Base-by-base conservation (phyloP, 2,113 vertebrate species). In the Hypanus sabinus region DNA sequence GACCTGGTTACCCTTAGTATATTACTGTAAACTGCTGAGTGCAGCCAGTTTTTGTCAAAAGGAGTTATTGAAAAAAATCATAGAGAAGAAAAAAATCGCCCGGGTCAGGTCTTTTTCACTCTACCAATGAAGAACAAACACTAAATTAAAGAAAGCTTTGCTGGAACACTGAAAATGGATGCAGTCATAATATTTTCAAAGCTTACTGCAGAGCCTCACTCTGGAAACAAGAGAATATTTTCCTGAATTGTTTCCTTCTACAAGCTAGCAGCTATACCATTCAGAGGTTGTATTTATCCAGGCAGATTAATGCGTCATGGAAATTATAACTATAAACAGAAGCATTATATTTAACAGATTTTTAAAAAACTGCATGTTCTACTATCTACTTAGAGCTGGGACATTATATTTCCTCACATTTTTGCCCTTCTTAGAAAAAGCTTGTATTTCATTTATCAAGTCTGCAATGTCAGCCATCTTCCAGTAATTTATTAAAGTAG, bases 31-130 rank as follows among this genome's bases (percentile, higher is more conserved):
- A 94, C 22, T 70, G 8, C 94, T n/a, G 0, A 95, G 83, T 65
- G 94, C 36, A 94, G 94, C 94, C 94, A 93, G 70, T 79, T 87
- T 94, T 70, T 94, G 95, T 95, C 94, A 94, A 92, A 95, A 95
- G 95, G 62, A 95, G 95, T 95, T 95, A 94, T 94, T 95, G 14
- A 0, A 70, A 14, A 94, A 36, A 90, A 30, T 55, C 10, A n/a
- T 27, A 73, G 68, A 93, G 20, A 55, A 30, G 27, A 38, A 73
- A 12, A 90, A 95, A 95, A 95, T 95, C 20, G 94, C 36, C 20
- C 87, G 27, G 14, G 7, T 65, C 38, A 60, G 12, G 0, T 94
- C 80, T 33, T 92, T 94, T 77, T 0, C 30, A 76, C 87, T 62
- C 4, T 57, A 57, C 80, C 70, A 16, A 30, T 27, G 71, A 0